Evolutionary conservation across 2,113 vertebrate species (phyloP).

Genomic region (Campylorhamphus procurvoides): DNA sequence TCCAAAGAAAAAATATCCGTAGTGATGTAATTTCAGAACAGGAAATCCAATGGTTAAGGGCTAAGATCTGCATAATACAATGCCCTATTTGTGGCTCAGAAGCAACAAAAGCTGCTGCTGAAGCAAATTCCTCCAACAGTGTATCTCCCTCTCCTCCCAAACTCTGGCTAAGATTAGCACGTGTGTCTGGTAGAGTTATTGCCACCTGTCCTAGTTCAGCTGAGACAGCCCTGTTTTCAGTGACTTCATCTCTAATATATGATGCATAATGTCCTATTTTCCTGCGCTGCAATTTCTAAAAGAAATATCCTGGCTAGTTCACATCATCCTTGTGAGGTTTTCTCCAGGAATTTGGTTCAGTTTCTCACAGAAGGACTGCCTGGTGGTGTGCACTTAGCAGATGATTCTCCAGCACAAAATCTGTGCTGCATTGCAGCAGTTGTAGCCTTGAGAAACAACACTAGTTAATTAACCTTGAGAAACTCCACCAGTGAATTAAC

Average conservation of each 20-base stretch:
- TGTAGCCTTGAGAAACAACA: neutral
- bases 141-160: slow-evolving; percentile 29
- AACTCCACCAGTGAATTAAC: neutral
- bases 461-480: neutral
- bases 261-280: slow-evolving; percentile 58
- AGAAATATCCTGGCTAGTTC: neutral
- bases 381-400: neutral
- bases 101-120: slow-evolving; percentile 53
- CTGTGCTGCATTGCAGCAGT: neutral
- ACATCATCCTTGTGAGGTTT: neutral
- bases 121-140: slow-evolving; percentile 51
- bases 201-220: slow-evolving; percentile 66
- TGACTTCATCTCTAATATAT: slow-evolving; percentile 33
- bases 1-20: neutral
- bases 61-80: slow-evolving; percentile 6
- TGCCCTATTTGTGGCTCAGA: slow-evolving; percentile 44
- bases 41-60: neutral
- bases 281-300: neutral
- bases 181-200: slow-evolving; percentile 38
- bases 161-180: slow-evolving; percentile 60
- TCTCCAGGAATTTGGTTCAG: neutral
- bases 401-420: neutral
- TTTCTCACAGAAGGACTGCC: neutral
- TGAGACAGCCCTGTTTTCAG: slow-evolving; percentile 46
- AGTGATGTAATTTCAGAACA: neutral